Conservation (phyloP, 2,797 vertebrate genomes). For the Hippocampus kuda region DNA sequence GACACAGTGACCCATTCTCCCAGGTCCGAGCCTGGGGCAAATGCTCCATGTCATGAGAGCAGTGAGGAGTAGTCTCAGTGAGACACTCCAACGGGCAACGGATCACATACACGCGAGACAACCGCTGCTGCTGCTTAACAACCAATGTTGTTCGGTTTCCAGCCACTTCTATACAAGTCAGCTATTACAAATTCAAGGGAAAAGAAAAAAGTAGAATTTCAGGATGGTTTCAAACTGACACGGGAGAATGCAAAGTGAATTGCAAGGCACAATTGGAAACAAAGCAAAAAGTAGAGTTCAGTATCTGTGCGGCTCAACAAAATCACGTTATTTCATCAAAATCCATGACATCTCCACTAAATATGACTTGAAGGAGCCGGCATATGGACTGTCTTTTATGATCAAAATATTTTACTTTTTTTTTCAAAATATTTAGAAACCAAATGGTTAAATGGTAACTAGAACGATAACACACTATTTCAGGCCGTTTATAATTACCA, state of each 20-base stretch:
- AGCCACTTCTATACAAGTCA: not conserved
- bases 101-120: conserved; percentile 43
- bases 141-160: not conserved
- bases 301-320: not conserved
- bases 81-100: conserved; percentile 47
- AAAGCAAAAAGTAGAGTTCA: not conserved
- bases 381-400: too few relatives aligned
- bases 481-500: too few relatives aligned
- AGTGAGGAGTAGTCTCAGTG: conserved; percentile 7
- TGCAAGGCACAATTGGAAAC: not conserved
- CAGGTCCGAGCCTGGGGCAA: conserved; percentile 49
- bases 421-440: not conserved
- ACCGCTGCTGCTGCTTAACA: conserved; percentile 48
- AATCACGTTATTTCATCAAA: not conserved
- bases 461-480: not conserved
- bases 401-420: not conserved
- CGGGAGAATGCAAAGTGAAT: not conserved
- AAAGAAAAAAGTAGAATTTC: not conserved
- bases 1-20: conserved; percentile 71
- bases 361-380: too few relatives aligned
- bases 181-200: not conserved
- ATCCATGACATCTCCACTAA: not conserved
- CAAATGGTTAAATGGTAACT: not conserved
- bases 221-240: not conserved
- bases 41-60: conserved; percentile 44